These are phyloP conservation scores for Neodiprion virginianus DNA, from an alignment of 1,140 invertebrate genomes.

Conservation along the genomic window DNA sequence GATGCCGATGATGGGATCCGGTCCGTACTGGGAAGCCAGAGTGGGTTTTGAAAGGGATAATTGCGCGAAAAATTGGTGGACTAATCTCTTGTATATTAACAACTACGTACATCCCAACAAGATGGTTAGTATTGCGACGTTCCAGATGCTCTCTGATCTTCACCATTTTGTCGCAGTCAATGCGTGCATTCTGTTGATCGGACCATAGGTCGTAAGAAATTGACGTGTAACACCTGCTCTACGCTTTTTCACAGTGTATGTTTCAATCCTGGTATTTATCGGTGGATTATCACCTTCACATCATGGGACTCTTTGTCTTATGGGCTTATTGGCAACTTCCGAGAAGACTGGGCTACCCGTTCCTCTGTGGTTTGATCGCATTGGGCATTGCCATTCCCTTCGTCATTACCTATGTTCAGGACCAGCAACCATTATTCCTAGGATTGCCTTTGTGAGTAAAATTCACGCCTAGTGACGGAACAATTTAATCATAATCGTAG, in stretches of 20 bases:
- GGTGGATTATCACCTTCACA: conserved; percentile 64
- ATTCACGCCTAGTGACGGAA: conserved; percentile 4
- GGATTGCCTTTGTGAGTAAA: conserved; percentile 39
- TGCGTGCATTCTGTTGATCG: no score
- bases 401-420: conserved; percentile 32
- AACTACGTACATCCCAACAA: conserved; percentile 59
- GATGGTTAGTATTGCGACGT: conserved; percentile 33
- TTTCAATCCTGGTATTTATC: conserved; percentile 66
- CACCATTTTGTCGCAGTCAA: background rate
- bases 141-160: background rate
- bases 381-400: conserved; percentile 35
- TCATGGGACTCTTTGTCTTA: conserved; percentile 59
- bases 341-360: conserved; percentile 36
- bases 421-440: conserved; percentile 32
- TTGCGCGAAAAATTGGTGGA: conserved; percentile 66
- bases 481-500: background rate
- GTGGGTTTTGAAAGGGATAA: conserved; percentile 36
- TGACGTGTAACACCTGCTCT: conserved; percentile 13
- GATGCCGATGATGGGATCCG: conserved; percentile 42
- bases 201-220: background rate
- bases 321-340: conserved; percentile 56
- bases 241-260: conserved; percentile 60
- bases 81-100: conserved; percentile 64
- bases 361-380: conserved; percentile 30
- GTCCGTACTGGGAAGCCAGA: conserved; percentile 47